phyloP scores from a whole-genome alignment of 92 coral and sea anemone species.

The Epizoanthus scotinus region DNA sequence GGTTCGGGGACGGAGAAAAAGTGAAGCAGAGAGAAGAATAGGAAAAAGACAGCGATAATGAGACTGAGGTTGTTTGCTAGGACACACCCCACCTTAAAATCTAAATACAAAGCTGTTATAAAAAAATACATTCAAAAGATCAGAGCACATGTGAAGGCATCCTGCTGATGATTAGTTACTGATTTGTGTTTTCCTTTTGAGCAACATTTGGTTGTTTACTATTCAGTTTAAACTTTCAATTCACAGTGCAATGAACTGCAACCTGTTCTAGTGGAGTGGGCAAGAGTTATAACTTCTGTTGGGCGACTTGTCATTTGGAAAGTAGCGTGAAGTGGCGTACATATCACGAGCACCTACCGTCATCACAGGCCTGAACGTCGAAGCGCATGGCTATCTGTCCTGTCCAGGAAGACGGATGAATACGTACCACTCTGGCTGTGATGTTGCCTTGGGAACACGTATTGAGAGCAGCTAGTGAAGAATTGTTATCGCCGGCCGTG shows the following conservation, averaged over 20 bases:
- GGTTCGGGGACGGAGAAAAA: too few species aligned
- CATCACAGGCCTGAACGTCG: conserved; percentile 47
- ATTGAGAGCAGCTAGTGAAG: conserved; percentile 42
- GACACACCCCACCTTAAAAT: too few species aligned
- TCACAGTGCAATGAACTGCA: too few species aligned
- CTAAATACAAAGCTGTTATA: background rate
- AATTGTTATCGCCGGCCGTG: conserved; percentile 42
- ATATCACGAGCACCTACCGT: conserved; percentile 37
- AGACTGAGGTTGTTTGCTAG: too few species aligned
- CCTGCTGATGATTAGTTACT: too few species aligned
- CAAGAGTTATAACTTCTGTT: conserved; percentile 25
- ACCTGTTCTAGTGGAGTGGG: background rate
- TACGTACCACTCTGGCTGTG: conserved; percentile 61
- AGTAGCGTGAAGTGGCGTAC: background rate
- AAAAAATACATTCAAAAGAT: background rate
- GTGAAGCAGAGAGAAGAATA: too few species aligned
- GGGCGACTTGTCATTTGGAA: background rate
- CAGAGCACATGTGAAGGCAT: conserved; percentile 14
- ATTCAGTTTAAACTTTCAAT: too few species aligned
- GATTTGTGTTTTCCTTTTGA: too few species aligned
- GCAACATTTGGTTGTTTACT: too few species aligned
- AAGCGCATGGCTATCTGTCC: conserved; percentile 55
- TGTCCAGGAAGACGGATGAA: conserved; percentile 58
- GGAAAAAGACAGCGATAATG: too few species aligned
- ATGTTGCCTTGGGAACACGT: conserved; percentile 40